Evolutionary conservation across 2,797 vertebrate genomes (phyloP), one percentile per base, ranked within the genome.

Genomic region (Labroides dimidiatus): DNA sequence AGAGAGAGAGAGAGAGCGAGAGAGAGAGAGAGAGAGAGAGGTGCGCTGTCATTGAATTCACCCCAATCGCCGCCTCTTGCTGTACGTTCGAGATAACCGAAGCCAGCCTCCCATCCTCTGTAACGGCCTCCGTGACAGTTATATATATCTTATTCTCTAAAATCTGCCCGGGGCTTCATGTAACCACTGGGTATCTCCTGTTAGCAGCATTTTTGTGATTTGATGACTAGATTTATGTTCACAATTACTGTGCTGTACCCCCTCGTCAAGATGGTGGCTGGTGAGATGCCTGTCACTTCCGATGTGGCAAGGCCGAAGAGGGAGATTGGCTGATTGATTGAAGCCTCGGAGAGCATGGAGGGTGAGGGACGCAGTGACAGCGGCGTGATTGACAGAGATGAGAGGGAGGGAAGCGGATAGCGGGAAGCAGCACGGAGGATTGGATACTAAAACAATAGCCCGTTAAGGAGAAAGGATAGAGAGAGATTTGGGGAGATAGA

Each of bases 291-390:
- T 89, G 91, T 93, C 93, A 92, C 78, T 90, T 86, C 72, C 77
- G 68, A 83, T 87, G 91, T 63, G 77, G 78, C 84, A 62, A 82
- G 82, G 75, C 82, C 50, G 51, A 71, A 77, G 50, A 68, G 68
- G 64, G 77, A 87, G 87, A 91, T 80, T 69, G 87, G 78, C 77
- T 89, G 92, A 93, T 90, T 94, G 93, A 94, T 93, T 84, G 88
- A 88, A 87, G 91, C 67, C 60, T 75, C 62, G 67, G 78, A 78
- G 88, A 65, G 83, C 84, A 84, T 64, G 48, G 67, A 87, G 90
- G 88, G 87, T 82, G 88, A 90, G 86, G 80, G 84, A 89, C 73
- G 45, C 77, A 17, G 85, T 89, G 90, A 91, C 89, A 84, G 82
- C 56, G 33, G 59, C 1, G 71, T 92, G 92, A 94, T 88, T 94